These are phyloP conservation scores for Drosophila imparisetae DNA, from an alignment of 2,888 invertebrate species.

Conservation along the genomic window DNA sequence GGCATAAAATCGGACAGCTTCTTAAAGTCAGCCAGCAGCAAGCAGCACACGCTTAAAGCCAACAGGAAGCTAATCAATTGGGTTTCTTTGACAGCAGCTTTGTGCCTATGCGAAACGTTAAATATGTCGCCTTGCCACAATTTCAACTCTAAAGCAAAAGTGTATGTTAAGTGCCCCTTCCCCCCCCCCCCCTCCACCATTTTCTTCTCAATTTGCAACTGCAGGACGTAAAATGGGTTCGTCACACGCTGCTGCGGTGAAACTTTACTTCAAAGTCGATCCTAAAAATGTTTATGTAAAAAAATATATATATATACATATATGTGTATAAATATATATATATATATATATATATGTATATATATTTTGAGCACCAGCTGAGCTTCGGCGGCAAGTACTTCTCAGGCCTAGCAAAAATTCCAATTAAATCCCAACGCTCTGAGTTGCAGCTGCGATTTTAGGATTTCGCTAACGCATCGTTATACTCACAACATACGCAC, in stretches of 20 bases:
- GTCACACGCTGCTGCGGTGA: conserved; percentile 22
- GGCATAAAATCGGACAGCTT: conserved; percentile 36
- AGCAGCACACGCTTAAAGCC: conserved; percentile 33
- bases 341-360: not conserved
- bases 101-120: not conserved
- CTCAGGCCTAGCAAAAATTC: conserved; percentile 35
- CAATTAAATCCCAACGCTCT: conserved; percentile 42
- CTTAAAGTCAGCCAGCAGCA: conserved; percentile 15
- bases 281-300: not conserved
- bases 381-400: conserved; percentile 29
- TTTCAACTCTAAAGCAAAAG: conserved; percentile 15
- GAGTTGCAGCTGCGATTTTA: conserved; percentile 26
- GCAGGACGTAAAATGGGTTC: conserved; percentile 26
- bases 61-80: conserved; percentile 36
- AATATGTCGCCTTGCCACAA: conserved; percentile 7
- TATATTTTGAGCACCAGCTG: conserved; percentile 46
- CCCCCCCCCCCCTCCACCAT: too few species aligned
- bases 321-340: not conserved
- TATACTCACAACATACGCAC: not conserved
- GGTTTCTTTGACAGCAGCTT: conserved; percentile 4
- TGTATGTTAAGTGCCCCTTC: conserved; percentile 8
- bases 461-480: conserved; percentile 6
- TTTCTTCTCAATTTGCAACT: conserved; percentile 15
- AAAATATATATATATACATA: not conserved
- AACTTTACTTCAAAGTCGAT: conserved; percentile 42